Conservation (phyloP, 2,888 invertebrate species). For the Trichogramma dendrolimi region DNA sequence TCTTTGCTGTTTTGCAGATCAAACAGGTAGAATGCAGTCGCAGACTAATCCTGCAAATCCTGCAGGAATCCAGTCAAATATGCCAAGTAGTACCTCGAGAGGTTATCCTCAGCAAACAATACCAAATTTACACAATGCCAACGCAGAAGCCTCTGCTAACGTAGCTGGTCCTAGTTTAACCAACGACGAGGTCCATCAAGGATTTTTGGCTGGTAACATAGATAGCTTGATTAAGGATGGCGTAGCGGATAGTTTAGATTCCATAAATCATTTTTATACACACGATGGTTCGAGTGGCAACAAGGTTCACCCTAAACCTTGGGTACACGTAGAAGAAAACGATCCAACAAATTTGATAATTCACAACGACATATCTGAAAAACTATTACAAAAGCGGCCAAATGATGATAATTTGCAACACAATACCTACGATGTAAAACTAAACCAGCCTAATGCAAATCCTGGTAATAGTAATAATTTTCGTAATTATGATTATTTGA, state of each 20-base stretch:
- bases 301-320: conserved; percentile 39
- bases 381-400: conserved; percentile 40
- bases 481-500: conserved; percentile 62
- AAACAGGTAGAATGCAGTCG: too few species aligned
- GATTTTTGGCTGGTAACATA: conserved; percentile 7
- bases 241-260: conserved; percentile 31
- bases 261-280: conserved; percentile 41
- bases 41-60: too few species aligned
- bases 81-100: too few species aligned
- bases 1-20: too few species aligned
- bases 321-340: conserved; percentile 33
- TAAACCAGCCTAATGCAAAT: conserved; percentile 48
- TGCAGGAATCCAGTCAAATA: too few species aligned
- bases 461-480: conserved; percentile 63
- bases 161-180: too few species aligned
- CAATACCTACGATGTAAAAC: conserved; percentile 44
- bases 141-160: too few species aligned
- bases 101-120: too few species aligned
- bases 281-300: conserved; percentile 33
- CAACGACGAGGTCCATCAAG: too few species aligned
- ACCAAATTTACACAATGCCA: too few species aligned
- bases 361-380: conserved; percentile 44
- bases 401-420: conserved; percentile 41
- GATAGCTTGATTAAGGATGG: conserved; percentile 25
- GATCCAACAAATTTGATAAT: conserved; percentile 36